These are phyloP conservation scores for Stegophylla sp. DNA, from an alignment of 2,888 invertebrate species.

Conservation along the genomic window DNA sequence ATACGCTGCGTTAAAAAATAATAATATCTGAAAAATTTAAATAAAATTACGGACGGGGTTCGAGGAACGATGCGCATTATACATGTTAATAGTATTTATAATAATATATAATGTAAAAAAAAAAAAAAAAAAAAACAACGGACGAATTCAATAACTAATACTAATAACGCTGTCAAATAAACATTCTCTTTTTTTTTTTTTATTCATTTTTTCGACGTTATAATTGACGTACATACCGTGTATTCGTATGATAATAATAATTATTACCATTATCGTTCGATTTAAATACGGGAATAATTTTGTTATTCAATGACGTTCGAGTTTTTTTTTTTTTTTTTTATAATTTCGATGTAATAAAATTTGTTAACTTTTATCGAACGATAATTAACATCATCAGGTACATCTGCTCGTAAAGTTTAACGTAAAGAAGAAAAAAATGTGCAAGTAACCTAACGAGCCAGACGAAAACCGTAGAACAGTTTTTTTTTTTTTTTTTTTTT, in stretches of 20 bases:
- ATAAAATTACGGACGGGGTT: neutral
- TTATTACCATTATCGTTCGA: neutral
- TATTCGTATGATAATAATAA: too few relatives aligned
- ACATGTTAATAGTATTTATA: too few relatives aligned
- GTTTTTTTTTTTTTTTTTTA: neutral
- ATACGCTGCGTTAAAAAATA: neutral
- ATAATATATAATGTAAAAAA: neutral
- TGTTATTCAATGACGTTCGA: neutral
- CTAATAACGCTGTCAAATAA: neutral
- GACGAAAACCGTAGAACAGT: too few relatives aligned
- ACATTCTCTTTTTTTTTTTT: neutral
- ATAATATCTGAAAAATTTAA: neutral
- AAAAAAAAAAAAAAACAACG: neutral
- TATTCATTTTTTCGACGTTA: neutral
- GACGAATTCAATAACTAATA: neutral
- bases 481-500: too few relatives aligned
- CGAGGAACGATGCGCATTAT: neutral
- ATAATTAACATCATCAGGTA: neutral
- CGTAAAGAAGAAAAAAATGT: too few relatives aligned
- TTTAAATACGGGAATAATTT: neutral
- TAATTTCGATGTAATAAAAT: neutral
- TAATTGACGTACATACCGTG: too few relatives aligned
- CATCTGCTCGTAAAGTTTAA: neutral
- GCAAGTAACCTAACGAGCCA: too few relatives aligned
- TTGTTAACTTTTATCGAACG: neutral